A percentile compares a stretch with the other conserved stretches of the same genome.
These are phyloP conservation scores for Troilus luridus DNA, from an alignment of 2,888 invertebrate species.

Conservation along the genomic window DNA sequence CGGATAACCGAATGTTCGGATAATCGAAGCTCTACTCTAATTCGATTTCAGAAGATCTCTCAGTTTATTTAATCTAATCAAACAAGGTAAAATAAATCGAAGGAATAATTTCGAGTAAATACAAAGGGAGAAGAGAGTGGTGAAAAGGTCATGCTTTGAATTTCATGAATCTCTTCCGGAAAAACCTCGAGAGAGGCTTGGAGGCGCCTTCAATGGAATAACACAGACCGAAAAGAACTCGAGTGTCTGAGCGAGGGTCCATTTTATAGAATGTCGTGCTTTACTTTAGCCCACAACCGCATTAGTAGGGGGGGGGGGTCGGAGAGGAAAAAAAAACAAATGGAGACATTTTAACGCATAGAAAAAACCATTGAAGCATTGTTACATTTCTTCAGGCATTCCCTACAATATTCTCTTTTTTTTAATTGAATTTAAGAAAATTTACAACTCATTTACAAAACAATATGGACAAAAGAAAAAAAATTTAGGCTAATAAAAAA, in stretches of 20 bases:
- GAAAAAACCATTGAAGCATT: no score
- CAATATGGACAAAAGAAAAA: no score
- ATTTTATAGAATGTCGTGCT: background rate
- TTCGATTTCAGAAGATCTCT: no score
- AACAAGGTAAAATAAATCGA: constrained; percentile 1
- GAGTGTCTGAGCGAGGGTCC: background rate
- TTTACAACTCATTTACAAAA: no score
- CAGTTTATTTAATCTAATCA: background rate
- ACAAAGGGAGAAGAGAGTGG: background rate
- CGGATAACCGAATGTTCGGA: no score
- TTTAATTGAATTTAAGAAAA: no score
- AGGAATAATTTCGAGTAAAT: background rate
- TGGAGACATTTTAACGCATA: background rate
- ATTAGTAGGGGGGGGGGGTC: background rate
- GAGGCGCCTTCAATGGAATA: constrained; percentile 37
- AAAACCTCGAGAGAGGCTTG: background rate
- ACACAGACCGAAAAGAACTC: background rate
- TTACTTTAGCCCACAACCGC: background rate
- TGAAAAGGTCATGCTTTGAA: constrained; percentile 32
- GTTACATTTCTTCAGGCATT: no score
- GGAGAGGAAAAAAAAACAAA: background rate
- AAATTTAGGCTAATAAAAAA: no score
- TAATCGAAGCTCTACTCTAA: no score
- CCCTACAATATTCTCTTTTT: no score
- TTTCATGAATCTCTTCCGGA: constrained; percentile 24